Evolutionary conservation across 2,113 vertebrate genomes (phyloP).

Genomic region (Vidua chalybeata): DNA sequence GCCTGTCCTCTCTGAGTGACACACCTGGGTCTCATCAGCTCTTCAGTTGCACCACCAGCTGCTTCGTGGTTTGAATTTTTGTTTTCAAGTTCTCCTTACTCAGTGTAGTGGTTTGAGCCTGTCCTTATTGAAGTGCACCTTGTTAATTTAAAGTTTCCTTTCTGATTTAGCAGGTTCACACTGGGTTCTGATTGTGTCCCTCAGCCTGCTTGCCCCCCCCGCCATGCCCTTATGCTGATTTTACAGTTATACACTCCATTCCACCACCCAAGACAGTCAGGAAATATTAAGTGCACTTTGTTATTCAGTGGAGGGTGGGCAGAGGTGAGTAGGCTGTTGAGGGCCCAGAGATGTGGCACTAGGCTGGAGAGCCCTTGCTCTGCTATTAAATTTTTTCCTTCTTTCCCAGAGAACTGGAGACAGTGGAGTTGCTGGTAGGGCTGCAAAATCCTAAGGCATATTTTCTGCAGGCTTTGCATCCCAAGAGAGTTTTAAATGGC

Average conservation of each 20-base stretch:
- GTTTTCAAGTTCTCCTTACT: background rate
- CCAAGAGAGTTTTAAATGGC: background rate
- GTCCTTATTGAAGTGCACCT: background rate
- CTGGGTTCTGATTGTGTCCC: background rate
- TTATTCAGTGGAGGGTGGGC: fast-evolving
- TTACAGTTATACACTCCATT: background rate
- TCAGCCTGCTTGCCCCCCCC: background rate
- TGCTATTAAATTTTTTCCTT: background rate
- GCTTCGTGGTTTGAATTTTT: background rate
- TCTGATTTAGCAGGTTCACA: background rate
- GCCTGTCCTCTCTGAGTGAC: too few relatives aligned
- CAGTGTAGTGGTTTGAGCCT: background rate
- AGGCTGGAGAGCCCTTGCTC: background rate
- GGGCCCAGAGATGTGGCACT: background rate
- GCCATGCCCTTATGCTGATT: background rate
- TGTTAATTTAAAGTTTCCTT: background rate
- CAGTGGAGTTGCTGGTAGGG: background rate
- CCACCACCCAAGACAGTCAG: background rate
- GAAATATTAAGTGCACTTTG: background rate
- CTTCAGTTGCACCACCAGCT: background rate
- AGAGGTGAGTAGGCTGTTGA: background rate
- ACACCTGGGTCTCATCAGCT: background rate
- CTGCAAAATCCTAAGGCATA: background rate
- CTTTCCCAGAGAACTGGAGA: background rate
- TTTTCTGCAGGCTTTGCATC: background rate